Base-by-base conservation (phyloP, 2,888 invertebrate genomes). In the Hylaea fasciaria region DNA sequence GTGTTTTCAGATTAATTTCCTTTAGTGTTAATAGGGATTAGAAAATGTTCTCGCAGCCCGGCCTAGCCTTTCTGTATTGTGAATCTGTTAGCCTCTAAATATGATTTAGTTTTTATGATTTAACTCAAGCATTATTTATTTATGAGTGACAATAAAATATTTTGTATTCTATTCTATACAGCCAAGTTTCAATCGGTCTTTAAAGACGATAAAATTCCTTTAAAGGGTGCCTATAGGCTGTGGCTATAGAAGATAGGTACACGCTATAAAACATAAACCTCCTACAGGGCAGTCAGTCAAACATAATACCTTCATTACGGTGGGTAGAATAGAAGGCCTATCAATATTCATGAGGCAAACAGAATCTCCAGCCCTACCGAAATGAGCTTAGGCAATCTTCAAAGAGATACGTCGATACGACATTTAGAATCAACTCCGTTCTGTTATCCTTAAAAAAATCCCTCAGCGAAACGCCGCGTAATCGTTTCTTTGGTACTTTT, bases 371-470 rank as follows among this genome's bases (percentile, higher is more conserved):
- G 68, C 57, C 64, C 51, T 59, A 66, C 62, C 51, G 22, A 78
- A 76, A 75, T 70, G 74, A 66, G 74, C 73, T 74, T 69, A 69
- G 60, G 55, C 60, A 68, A 64, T 64, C 76, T 71, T 76, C 77
- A 81, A 78, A 80, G 65, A 65, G 75, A 75, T 79, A 57, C 57
- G 56, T 48, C 63, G 54, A 70, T 69, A 73, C 71, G 69, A 63
- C 62, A 76, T 71, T 72, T 66, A 64, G 57, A 68, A 66, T 71
- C 73, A 72, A 76, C 74, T 64, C 68, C 68, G 60, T 66, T 69
- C 65, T 71, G 65, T 72, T 73, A 68, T 64, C 52, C 22, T 5
- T 22, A 3, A 22, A 22, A 22, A 22, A 22, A 22, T 22, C 22
- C 32, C 53, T 44, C 52, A 2, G n/a, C 28, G 45, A 54, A 54